These are phyloP conservation scores for Trichechus manatus DNA, from an alignment of 2,113 vertebrate genomes.

Conservation along the genomic window DNA sequence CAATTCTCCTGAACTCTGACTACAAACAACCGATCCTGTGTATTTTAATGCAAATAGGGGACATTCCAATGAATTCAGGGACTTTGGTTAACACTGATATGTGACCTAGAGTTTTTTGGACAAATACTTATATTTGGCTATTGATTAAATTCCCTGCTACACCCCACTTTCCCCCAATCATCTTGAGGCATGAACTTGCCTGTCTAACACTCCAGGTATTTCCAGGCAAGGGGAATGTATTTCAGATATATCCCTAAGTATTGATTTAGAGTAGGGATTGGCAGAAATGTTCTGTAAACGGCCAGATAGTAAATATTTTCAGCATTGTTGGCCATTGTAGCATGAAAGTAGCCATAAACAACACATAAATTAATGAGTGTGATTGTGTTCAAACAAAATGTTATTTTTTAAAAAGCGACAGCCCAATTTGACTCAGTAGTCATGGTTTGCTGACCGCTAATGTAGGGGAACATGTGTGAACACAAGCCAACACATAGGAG, in stretches of 20 bases:
- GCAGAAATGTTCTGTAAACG: background rate
- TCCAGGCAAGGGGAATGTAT: background rate
- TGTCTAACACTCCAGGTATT: background rate
- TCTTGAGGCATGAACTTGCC: background rate
- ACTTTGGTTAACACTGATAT: background rate
- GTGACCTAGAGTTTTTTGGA: background rate
- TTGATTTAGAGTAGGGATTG: background rate
- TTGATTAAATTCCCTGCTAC: background rate
- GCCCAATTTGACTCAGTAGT: background rate
- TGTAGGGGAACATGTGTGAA: background rate
- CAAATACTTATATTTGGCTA: background rate
- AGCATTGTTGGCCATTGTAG: background rate
- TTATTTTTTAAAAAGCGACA: background rate
- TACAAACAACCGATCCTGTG: background rate
- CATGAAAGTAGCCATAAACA: background rate
- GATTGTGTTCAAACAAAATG: background rate
- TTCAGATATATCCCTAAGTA: background rate
- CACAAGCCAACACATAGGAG: background rate
- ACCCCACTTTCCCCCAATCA: background rate
- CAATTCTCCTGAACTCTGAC: background rate
- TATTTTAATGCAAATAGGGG: background rate
- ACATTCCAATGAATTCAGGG: background rate
- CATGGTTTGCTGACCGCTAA: background rate
- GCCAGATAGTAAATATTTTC: background rate
- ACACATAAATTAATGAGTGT: background rate